Evolutionary conservation across 2,113 vertebrate species (phyloP).

Genomic region (Cebidichthys violaceus): DNA sequence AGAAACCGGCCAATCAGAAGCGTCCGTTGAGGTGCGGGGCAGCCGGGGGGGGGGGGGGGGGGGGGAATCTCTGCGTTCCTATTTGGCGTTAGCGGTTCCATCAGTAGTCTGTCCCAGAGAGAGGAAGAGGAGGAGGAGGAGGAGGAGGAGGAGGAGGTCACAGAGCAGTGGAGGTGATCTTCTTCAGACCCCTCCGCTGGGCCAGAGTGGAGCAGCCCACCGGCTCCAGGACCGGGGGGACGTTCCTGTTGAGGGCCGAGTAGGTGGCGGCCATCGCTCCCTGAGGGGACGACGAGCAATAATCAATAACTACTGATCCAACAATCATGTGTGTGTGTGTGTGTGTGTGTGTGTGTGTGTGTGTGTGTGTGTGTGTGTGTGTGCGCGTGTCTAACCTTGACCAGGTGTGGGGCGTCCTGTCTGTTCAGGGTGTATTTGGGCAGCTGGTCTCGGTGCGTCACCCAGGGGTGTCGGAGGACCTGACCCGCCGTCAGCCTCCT

Average conservation of each 20-base stretch:
- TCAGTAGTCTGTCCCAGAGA: conserved; percentile 74
- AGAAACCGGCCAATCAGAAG: conserved; percentile 44
- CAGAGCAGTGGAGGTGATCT: conserved; percentile 91
- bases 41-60: not conserved
- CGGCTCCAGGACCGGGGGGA: conserved; percentile 91
- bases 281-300: conserved; percentile 71
- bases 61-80: conserved; percentile 50
- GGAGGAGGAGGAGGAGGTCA: conserved; percentile 49
- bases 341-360: not conserved
- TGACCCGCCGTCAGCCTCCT: conserved; percentile 93
- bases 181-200: conserved; percentile 93
- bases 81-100: conserved; percentile 72
- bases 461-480: conserved; percentile 96
- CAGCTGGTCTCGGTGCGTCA: conserved; percentile 91
- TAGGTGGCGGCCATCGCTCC: conserved; percentile 97
- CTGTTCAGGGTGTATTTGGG: conserved; percentile 91
- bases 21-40: conserved; percentile 50
- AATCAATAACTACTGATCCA: no score
- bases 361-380: not conserved
- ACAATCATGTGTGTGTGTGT: not conserved
- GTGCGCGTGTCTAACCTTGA: conserved; percentile 86
- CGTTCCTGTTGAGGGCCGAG: conserved; percentile 89
- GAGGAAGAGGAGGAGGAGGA: not conserved
- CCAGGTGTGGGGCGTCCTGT: conserved; percentile 90
- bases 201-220: conserved; percentile 93